A percentile compares a stretch with the other conserved stretches of the same genome.
Evolutionary conservation across 2,888 invertebrate species (phyloP).

Genomic region (Bruchidius siliquastri): DNA sequence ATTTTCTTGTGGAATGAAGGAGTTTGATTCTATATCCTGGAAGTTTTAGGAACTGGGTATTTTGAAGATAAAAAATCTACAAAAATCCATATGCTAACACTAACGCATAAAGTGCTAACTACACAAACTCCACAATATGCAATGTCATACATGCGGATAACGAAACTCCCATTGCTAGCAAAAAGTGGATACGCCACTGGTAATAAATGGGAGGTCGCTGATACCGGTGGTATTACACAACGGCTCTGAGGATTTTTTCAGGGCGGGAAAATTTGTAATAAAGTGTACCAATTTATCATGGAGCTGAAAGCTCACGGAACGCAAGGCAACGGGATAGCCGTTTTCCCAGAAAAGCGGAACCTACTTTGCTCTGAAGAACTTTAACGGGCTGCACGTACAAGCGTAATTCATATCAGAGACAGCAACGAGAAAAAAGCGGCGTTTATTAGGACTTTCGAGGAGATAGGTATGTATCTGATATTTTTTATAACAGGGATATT

Average conservation of each 20-base stretch:
- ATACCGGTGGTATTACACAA: background rate
- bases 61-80: too few species aligned
- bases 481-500: too few species aligned
- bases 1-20: too few species aligned
- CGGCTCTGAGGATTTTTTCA: background rate
- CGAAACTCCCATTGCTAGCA: background rate
- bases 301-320: background rate
- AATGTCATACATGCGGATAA: too few species aligned
- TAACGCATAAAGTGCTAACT: too few species aligned
- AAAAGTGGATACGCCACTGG: background rate
- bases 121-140: too few species aligned
- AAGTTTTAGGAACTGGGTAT: too few species aligned
- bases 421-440: background rate
- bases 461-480: background rate
- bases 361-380: background rate
- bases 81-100: too few species aligned
- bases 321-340: background rate
- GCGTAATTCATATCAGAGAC: background rate
- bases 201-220: background rate
- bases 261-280: background rate
- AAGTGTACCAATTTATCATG: background rate
- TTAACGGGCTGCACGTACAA: background rate
- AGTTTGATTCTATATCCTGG: too few species aligned
- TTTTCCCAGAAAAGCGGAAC: background rate
- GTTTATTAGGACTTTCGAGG: background rate